Evolutionary conservation across 2,888 invertebrate genomes (phyloP).

Genomic region (Melangyna quadrimaculata): DNA sequence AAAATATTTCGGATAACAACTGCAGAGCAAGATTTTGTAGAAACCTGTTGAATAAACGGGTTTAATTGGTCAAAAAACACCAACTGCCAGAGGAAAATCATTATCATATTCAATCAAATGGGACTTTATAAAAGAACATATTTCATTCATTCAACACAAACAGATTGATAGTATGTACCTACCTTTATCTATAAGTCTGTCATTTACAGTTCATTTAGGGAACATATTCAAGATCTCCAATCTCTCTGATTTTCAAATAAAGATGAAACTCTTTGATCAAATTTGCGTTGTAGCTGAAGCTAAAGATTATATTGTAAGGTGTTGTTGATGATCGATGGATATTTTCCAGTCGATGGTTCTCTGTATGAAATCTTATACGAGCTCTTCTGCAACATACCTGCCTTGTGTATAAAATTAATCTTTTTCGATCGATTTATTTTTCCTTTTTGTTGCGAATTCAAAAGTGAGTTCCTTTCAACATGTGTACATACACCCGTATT

Average conservation of each 20-base stretch:
- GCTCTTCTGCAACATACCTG: not conserved
- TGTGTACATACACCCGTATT: too few relatives aligned
- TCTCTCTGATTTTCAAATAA: conserved; percentile 32
- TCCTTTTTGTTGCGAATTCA: conserved; percentile 13
- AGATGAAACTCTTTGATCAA: conserved; percentile 62
- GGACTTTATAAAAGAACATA: conserved; percentile 21
- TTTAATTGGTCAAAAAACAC: not conserved
- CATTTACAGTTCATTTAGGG: not conserved
- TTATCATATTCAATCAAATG: conserved; percentile 6
- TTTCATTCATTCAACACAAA: conserved; percentile 44
- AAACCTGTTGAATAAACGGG: conserved; percentile 53
- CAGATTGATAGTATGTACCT: not conserved
- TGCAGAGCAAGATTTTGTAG: not conserved
- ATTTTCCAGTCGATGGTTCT: conserved; percentile 51
- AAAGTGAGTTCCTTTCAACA: not conserved
- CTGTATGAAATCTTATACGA: conserved; percentile 42
- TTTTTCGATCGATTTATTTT: conserved; percentile 8
- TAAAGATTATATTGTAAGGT: conserved; percentile 14
- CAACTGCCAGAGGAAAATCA: not conserved
- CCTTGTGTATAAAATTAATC: conserved; percentile 40
- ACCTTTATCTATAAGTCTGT: not conserved
- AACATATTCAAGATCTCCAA: conserved; percentile 28
- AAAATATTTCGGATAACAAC: not conserved
- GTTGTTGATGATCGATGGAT: conserved; percentile 48
- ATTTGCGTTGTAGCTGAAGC: not conserved